Evolutionary conservation across 1,140 invertebrate species (phyloP), one percentile per base, ranked within the genome.

Genomic region (Pectinophora gossypiella): DNA sequence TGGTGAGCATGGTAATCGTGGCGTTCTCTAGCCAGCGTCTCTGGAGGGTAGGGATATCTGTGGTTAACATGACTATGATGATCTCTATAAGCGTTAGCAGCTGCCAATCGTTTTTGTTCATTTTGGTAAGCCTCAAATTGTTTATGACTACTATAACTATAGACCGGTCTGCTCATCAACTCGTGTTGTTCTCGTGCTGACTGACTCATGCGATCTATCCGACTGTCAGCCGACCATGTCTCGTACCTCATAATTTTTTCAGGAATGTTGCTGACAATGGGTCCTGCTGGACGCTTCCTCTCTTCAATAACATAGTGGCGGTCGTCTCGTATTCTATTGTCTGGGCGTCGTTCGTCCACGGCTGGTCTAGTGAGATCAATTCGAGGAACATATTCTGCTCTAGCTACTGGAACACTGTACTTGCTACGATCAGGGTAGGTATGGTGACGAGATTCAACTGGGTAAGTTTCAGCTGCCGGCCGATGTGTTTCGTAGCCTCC

Each of bases 161-260:
- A 87, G 40, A 87, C 82, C 10, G 82, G 82, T 52, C 67, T 75
- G 43, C 73, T 79, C 71, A 85, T 83, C 35, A 87, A 55, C 23
- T 87, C 80, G 19, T 73, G 69, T 51, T 87, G 84, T 59, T 87
- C 84, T 38, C 76, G 58, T 19, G 76, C 72, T 35, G 79, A 75
- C 43, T 74, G 72, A 51, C 48, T 79, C 46, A 82, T 68, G 45
- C 70, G 68, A 35, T 87, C 80, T 78, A 85, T 79, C 65, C 82
- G 77, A 52, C 78, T 83, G 19, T 88, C 83, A 19, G 76, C 65
- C 40, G 72, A 64, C 86, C 87, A 88, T 3, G 81, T 78, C 50
- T 88, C 87, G 69, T 81, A 85, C 20, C 84, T 68, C n/a, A 82
- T 58, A 53, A 85, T 72, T 69, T 89, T 89, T 57, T 85, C 78